Base-by-base conservation (phyloP, 1,140 invertebrate genomes). In the Meloidogyne hapla region DNA sequence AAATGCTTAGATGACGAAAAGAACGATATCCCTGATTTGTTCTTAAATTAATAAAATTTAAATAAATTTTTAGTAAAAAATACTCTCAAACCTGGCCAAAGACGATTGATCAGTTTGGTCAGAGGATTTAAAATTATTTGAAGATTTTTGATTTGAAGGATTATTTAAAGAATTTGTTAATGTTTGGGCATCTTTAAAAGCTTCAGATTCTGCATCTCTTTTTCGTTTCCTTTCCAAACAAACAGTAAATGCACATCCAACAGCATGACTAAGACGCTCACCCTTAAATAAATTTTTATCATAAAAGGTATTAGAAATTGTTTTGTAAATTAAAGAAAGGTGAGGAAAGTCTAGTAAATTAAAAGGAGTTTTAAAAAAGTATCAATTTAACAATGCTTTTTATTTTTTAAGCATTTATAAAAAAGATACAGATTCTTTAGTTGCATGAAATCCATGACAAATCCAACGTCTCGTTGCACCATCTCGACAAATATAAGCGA, bases 241-340 rank as follows among this genome's bases (percentile, higher is more conserved):
- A 15, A 96, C 94, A 69, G 95, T 94, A 90, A 99, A 99, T 66
- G 97, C 96, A 90, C 96, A 99, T 15, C 97, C 97, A 42, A 99
- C 97, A 0, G 96, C 96, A 89, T 99, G 96, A 84, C 94, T 97
- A 72, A 99, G 89, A 73, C 96, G 91, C 89, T 99, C 96, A 66
- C 96, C 96, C 92, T 93, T 80, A 28, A 45, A 67, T 15, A 67
- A 18, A 33, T 68, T n/a, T 12, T 67, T n/a, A 80, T 69, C 12
- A 28, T 77, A n/a, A n/a, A n/a, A n/a, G n/a, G n/a, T n/a, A n/a
- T n/a, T n/a, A n/a, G n/a, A n/a, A n/a, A 23, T 40, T 73, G 15
- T 25, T 69, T 15, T 75, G 72, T 45, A 65, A 67, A 69, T 56
- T 18, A 21, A 33, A 68, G 26, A 26, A 68, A 8, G 25, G 38